Conservation (phyloP, 2,888 invertebrate genomes). For the Pseudeuparius sepicola region DNA sequence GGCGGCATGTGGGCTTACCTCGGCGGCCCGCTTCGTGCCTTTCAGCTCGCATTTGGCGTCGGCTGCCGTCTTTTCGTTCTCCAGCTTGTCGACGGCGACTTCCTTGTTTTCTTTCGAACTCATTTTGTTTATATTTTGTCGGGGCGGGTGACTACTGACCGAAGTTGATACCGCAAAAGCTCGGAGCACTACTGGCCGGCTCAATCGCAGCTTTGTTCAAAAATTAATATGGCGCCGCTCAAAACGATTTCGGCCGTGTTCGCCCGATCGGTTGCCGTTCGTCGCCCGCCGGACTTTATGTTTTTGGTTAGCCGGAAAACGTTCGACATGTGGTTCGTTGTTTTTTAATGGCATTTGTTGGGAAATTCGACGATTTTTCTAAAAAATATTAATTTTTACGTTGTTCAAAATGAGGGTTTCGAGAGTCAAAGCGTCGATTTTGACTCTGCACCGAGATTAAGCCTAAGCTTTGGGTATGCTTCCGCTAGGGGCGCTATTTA, state of each 20-base stretch:
- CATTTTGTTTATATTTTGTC: constrained; percentile 47
- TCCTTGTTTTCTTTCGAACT: constrained; percentile 80
- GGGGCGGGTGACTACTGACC: constrained; percentile 16
- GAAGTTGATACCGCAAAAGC: constrained; percentile 46
- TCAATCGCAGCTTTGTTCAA: constrained; percentile 63
- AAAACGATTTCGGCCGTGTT: constrained; percentile 41
- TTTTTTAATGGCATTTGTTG: constrained; percentile 10
- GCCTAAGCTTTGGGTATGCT: constrained; percentile 30
- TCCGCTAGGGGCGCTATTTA: constrained; percentile 31
- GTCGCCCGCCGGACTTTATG: constrained; percentile 25
- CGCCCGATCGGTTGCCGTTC: constrained; percentile 37
- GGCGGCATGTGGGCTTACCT: too few relatives aligned
- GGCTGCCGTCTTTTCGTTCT: constrained; percentile 61
- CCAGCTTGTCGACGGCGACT: constrained; percentile 76
- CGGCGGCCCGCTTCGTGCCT: constrained; percentile 80
- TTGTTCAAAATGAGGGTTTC: constrained; percentile 51
- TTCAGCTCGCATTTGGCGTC: constrained; percentile 76
- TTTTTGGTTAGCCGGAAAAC: constrained; percentile 16
- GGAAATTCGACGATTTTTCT: constrained; percentile 13
- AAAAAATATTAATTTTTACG: constrained; percentile 35
- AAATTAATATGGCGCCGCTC: constrained; percentile 76
- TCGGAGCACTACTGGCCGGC: constrained; percentile 61
- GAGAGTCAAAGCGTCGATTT: constrained; percentile 46
- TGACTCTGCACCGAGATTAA: constrained; percentile 31
- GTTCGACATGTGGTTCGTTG: constrained; percentile 22